Evolutionary conservation across 2,888 invertebrate genomes (phyloP).

Genomic region (Eumacrocentrus americanus): DNA sequence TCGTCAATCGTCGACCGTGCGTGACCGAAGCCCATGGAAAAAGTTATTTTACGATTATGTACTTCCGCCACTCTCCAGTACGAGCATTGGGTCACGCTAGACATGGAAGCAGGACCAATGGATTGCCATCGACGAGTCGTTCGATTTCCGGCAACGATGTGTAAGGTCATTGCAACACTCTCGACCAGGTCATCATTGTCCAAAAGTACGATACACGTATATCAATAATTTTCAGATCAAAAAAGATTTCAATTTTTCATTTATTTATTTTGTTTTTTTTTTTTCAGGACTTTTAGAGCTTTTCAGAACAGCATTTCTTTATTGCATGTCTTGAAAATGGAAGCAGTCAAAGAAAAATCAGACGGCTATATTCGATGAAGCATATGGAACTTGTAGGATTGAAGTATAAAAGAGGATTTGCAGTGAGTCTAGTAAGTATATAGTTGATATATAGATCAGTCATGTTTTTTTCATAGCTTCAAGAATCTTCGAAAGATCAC

Average conservation of each 20-base stretch:
- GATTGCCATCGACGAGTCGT: slow-evolving; percentile 15
- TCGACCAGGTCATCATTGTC: not conserved
- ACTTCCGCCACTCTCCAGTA: slow-evolving; percentile 28
- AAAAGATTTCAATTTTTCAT: too few species aligned
- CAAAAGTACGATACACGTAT: not conserved
- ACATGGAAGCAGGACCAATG: slow-evolving; percentile 2
- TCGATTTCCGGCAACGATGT: slow-evolving; percentile 18
- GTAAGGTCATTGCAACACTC: slow-evolving; percentile 10
- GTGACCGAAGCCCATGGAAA: slow-evolving; percentile 21
- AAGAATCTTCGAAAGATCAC: not conserved
- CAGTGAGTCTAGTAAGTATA: not conserved
- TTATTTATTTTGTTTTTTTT: too few species aligned
- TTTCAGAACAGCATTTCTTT: too few species aligned
- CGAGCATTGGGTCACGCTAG: not conserved
- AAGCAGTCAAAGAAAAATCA: not conserved
- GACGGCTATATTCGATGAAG: not conserved
- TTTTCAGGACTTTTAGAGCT: too few species aligned
- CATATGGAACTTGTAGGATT: not conserved
- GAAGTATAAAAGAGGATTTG: not conserved
- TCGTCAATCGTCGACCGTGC: slow-evolving; percentile 22
- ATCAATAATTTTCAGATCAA: too few species aligned
- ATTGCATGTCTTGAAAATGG: too few species aligned
- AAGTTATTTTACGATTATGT: slow-evolving; percentile 38
- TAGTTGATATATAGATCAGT: not conserved
- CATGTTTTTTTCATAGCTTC: slow-evolving; percentile 2